Evolutionary conservation across 2,113 vertebrate species (phyloP), one percentile per base, ranked within the genome.

Genomic region (Mastomys natalensis): DNA sequence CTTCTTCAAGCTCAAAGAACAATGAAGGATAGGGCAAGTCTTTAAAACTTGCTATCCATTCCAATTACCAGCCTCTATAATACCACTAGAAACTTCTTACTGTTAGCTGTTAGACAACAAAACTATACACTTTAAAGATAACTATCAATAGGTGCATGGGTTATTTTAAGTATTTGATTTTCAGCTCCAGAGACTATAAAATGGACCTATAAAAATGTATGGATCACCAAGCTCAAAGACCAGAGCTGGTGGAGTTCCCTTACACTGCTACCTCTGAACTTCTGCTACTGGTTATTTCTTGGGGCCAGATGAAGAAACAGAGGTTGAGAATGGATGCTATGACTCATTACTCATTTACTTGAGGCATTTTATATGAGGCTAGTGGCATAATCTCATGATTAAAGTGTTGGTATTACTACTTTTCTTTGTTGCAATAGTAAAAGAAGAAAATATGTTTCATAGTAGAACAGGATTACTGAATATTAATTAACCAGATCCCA

Each of bases 81-180:
- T 17, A 31, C 16, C 43, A 40, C 64, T 10, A 31, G 66, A 85
- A 73, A 13, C 22, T 2, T 11, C 13, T 84, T 34, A 51, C 74
- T 60, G 19, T 60, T n/a, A 81, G 45, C n/a, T 92, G 16, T 10
- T 76, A 81, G n/a, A 76, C 21, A 92, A 76, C 26, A 70, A 12
- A 4, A 58, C 21, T 11, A 31, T 12, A 43, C 11, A 43, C 9
- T 53, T 26, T 76, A 31, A 86, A 72, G 31, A 74, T 84, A 43
- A 21, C 8, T 29, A 73, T 51, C 76, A 82, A 55, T 78, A 74
- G 68, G 1, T 84, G 16, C 7, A 29, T 40, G 31, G 48, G 77
- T 84, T 93, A 94, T 86, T 55, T 82, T 89, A 66, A 78, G 21
- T 60, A 53, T 78, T 64, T 70, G 15, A 53, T 81, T 81, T 77